Evolutionary conservation across 2,797 vertebrate species (phyloP), one percentile per base, ranked within the genome.

Genomic region (Falco biarmicus): DNA sequence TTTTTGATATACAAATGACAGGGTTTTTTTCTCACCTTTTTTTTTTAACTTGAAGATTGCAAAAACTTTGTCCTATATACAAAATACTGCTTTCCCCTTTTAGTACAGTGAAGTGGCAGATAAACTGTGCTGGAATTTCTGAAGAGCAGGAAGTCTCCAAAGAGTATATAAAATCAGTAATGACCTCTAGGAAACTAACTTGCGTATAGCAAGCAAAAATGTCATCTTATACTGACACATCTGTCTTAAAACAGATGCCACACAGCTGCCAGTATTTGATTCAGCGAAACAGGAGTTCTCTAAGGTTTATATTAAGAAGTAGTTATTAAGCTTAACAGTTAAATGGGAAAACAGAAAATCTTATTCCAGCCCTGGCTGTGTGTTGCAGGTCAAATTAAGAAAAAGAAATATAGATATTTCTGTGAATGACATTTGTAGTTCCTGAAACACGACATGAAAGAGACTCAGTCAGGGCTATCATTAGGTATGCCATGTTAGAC

Each of bases 131-230:
- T 83, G 66, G 51, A 74, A 87, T 45, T 93, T 96, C 34, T 79
- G 59, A 93, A 84, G 39, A 88, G 57, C 57, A 68, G 48, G 43
- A 90, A 94, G 48, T 88, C 80, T 95, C 76, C 29, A 78, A 87
- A 90, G 76, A 80, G 19, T 82, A 45, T 73, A 74, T 48, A 92
- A 95, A 96, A 92, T 92, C 51, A 86, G 45, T 90, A 89, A 87
- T 79, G 80, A 92, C 56, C 80, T 89, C 47, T 69, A 93, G 84
- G 81, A 94, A 92, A 80, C 13, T 63, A 77, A 66, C 63, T 76
- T 70, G 51, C 28, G 63, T 53, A 53, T 37, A 77, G n/a, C 78
- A 82, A 94, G 90, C 16, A 85, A 93, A 96, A 94, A 87, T 84
- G 14, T 78, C 16, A 73, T 76, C 90, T 92, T 88, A 66, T 73